Base-by-base conservation (phyloP, 2,888 invertebrate species). In the Phyllotreta cruciferae region DNA sequence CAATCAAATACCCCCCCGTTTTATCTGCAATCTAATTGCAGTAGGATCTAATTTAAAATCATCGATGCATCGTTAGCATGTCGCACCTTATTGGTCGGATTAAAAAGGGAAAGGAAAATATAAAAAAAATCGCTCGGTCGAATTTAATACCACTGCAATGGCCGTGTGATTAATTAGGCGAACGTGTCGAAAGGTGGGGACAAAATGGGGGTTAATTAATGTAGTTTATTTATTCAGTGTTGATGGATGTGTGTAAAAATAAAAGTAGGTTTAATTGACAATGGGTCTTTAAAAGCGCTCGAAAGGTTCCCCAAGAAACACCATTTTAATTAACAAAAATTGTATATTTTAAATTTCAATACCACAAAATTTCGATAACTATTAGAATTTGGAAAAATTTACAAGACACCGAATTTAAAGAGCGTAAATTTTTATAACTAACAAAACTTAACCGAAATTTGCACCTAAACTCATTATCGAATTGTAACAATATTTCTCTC, bases 11-110 rank as follows among this genome's bases (percentile, higher is more conserved):
- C 56, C 70, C 63, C 66, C 60, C 56, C 69, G 74, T 75, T 77
- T 77, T 77, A 77, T 77, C 76, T 77, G 75, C 75, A 68, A 68
- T 69, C 70, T 72, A 75, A 24, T 24, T 24, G 24, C 24, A 24
- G 24, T 24, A 24, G 1, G 73, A 72, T 66, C 69, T 69, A 71
- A 68, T 63, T 70, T 68, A 63, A 62, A 63, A 68, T 66, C 64
- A 68, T 69, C 69, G 56, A 66, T 68, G 52, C 67, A 72, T 68
- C 70, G 70, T 66, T 66, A 66, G 69, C 66, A 71, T 71, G 71
- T 70, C 71, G 67, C 66, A 69, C 68, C 66, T 63, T 61, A 71
- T 73, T 71, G 73, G 71, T 67, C 63, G 67, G 49, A 67, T 47
- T 24, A 56, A 56, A 62, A 53, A 44, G 37, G 56, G 6, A 24